Evolutionary conservation across 2,113 vertebrate genomes (phyloP).

Genomic region (Corythornis cristatus): DNA sequence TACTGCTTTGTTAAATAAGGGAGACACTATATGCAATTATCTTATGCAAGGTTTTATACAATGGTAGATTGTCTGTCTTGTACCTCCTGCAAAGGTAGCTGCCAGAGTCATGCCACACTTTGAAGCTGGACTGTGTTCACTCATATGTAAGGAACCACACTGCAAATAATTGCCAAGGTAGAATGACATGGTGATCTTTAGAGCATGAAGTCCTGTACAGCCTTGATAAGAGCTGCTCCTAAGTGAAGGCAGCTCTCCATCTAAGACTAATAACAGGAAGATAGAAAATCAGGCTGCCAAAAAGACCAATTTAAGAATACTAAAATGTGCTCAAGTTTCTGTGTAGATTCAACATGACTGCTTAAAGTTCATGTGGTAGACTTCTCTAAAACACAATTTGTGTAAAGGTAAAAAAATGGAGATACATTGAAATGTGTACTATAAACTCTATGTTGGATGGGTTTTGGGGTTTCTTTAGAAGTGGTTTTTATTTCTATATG

Average conservation of each 20-base stretch:
- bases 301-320: slow-evolving; percentile 22
- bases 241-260: slow-evolving; percentile 16
- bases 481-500: not conserved
- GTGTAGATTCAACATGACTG: not conserved
- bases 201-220: not conserved
- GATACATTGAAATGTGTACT: not conserved
- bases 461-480: not conserved
- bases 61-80: not conserved
- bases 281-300: slow-evolving; percentile 49
- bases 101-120: not conserved
- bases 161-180: not conserved
- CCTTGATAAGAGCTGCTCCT: slow-evolving; percentile 18
- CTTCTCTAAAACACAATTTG: not conserved
- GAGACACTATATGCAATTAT: not conserved
- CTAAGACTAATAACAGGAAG: not conserved
- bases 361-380: not conserved
- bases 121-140: slow-evolving; percentile 2
- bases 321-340: not conserved
- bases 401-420: not conserved
- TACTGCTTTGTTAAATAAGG: not conserved
- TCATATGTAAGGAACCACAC: slow-evolving; percentile 13
- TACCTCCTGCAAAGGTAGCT: not conserved
- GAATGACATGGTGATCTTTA: not conserved
- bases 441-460: not conserved
- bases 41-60: too few species aligned